These are phyloP conservation scores for Stenopsyche tienmushanensis DNA, from an alignment of 1,140 invertebrate genomes.

Conservation along the genomic window DNA sequence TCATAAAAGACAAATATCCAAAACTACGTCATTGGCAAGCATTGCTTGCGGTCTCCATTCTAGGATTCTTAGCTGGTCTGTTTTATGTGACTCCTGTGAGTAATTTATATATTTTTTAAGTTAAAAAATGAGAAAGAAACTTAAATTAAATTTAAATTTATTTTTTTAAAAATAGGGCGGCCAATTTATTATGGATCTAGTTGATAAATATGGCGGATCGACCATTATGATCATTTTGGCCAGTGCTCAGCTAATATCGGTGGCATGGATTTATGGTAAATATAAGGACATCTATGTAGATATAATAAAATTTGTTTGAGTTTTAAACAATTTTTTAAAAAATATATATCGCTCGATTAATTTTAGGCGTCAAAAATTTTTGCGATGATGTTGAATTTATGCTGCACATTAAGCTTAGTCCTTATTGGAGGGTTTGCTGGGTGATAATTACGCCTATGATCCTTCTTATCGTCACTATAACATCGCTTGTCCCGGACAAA, in stretches of 20 bases:
- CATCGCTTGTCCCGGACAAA: constrained; percentile 58
- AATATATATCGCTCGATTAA: constrained; percentile 38
- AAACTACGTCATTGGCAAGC: constrained; percentile 41
- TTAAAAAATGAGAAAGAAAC: background rate
- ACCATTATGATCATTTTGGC: constrained; percentile 70
- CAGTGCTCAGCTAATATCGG: constrained; percentile 62
- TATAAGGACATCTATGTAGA: too few species aligned
- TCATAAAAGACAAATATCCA: constrained; percentile 72
- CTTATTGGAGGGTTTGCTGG: constrained; percentile 86
- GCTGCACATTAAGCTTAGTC: constrained; percentile 66
- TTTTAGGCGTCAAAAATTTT: constrained; percentile 62
- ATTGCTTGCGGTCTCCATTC: constrained; percentile 54
- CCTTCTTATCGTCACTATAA: constrained; percentile 68
- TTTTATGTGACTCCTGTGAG: constrained; percentile 78
- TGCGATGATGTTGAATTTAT: constrained; percentile 70
- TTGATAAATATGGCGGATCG: constrained; percentile 76
- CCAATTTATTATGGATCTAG: constrained; percentile 73
- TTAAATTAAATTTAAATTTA: background rate
- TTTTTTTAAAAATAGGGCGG: constrained; percentile 66
- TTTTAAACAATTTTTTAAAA: constrained; percentile 21
- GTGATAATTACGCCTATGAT: constrained; percentile 70
- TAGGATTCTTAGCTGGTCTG: constrained; percentile 68
- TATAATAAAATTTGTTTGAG: too few species aligned
- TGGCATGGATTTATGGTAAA: constrained; percentile 73
- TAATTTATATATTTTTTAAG: too few species aligned